These are phyloP conservation scores for Datnioides undecimradiatus DNA, from an alignment of 2,113 vertebrate genomes.

Conservation along the genomic window DNA sequence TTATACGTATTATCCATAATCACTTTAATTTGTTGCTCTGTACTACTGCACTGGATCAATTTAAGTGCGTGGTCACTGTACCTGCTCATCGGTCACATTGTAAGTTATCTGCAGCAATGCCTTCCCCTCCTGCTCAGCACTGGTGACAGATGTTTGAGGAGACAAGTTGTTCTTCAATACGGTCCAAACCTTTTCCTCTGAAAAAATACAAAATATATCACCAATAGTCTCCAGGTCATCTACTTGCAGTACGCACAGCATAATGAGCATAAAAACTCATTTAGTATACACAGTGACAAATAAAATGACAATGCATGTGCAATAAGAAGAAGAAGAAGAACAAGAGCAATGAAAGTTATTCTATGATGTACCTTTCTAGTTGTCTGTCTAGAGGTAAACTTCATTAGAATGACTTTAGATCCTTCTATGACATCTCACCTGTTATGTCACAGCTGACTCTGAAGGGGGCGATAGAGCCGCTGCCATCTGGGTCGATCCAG, in stretches of 20 bases:
- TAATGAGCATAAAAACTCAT: no score
- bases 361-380: no score
- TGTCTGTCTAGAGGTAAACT: no score
- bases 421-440: slow-evolving; percentile 82
- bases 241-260: neutral
- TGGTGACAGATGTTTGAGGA: slow-evolving; percentile 85
- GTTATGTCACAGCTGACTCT: slow-evolving; percentile 95
- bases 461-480: slow-evolving; percentile 90
- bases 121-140: slow-evolving; percentile 80
- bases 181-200: slow-evolving; percentile 96
- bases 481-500: slow-evolving; percentile 97
- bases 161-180: slow-evolving; percentile 90
- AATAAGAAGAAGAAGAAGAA: no score
- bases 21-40: no score
- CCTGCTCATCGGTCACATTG: slow-evolving; percentile 90
- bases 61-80: slow-evolving; percentile 23
- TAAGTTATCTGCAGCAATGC: slow-evolving; percentile 89
- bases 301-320: neutral
- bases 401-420: no score
- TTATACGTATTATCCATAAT: no score
- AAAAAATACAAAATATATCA: neutral
- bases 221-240: neutral
- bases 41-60: neutral
- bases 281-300: neutral
- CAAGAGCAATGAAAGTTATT: no score